These are phyloP conservation scores for Lagria hirta DNA, from an alignment of 2,888 invertebrate species.

Conservation along the genomic window DNA sequence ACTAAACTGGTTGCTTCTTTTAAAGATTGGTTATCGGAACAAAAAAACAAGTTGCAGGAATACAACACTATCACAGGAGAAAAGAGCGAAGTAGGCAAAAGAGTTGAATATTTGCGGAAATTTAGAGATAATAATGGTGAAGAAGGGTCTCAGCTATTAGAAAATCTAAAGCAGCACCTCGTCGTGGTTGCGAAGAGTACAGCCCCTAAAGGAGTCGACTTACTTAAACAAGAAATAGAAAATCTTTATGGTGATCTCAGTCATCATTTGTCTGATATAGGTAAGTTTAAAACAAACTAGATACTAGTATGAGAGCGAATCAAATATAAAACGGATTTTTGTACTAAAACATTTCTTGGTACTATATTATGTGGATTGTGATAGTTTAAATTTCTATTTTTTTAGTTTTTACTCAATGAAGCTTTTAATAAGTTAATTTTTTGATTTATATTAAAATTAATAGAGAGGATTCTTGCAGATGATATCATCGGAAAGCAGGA, in stretches of 20 bases:
- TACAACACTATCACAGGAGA: constrained; percentile 85
- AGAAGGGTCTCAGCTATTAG: constrained; percentile 66
- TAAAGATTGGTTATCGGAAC: constrained; percentile 78
- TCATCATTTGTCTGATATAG: constrained; percentile 67
- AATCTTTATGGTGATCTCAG: constrained; percentile 68
- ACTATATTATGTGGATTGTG: too few species aligned
- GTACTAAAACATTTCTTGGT: too few species aligned
- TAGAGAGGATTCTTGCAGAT: constrained; percentile 48
- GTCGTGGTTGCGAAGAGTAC: constrained; percentile 74
- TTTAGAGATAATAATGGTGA: constrained; percentile 65
- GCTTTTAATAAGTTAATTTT: not conserved
- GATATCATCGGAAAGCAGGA: constrained; percentile 73
- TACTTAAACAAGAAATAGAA: constrained; percentile 72
- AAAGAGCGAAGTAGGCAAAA: constrained; percentile 75
- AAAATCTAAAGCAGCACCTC: constrained; percentile 68
- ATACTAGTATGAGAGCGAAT: too few species aligned
- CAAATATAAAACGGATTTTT: too few species aligned
- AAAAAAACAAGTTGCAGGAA: constrained; percentile 77
- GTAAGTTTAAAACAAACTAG: too few species aligned
- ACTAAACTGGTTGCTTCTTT: constrained; percentile 74
- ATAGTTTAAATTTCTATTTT: too few species aligned
- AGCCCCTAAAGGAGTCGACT: constrained; percentile 73
- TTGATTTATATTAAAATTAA: constrained; percentile 5
- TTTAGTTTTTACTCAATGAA: too few species aligned
- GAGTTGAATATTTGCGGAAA: constrained; percentile 65